A percentile compares a stretch with the other conserved stretches of the same genome.
Conservation (phyloP, 2,888 invertebrate species). For the Lordiphosa andalusiaca region DNA sequence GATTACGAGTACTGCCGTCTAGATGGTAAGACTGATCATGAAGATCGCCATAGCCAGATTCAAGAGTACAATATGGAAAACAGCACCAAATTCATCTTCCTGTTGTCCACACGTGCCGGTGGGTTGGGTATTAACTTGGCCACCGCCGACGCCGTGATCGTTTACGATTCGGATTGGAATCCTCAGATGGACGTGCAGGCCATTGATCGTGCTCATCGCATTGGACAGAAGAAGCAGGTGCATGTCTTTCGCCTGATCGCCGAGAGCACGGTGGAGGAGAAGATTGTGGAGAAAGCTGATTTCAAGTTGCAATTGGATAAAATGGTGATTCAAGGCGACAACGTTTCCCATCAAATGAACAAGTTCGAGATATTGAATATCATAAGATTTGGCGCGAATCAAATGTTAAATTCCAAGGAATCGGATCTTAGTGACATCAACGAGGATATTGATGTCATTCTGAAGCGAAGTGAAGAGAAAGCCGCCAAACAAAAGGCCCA, state of each 20-base stretch:
- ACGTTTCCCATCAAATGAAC: conserved; percentile 91
- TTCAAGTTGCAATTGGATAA: conserved; percentile 97
- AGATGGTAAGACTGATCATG: conserved; percentile 98
- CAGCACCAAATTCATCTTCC: conserved; percentile 97
- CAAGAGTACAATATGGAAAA: conserved; percentile 95
- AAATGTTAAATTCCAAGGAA: conserved; percentile 98
- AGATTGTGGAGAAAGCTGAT: conserved; percentile 98
- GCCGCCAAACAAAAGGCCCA: conserved; percentile 95
- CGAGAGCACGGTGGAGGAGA: conserved; percentile 99
- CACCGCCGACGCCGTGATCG: conserved; percentile 98
- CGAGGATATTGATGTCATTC: conserved; percentile 97
- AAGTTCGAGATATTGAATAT: conserved; percentile 99
- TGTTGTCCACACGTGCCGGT: conserved; percentile 99
- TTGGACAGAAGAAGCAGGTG: conserved; percentile 98
- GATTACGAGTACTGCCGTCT: conserved; percentile 92
- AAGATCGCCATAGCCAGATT: conserved; percentile 96
- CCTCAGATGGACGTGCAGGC: conserved; percentile 98
- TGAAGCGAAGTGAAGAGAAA: conserved; percentile 94
- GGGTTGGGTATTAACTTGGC: conserved; percentile 98
- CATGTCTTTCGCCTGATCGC: conserved; percentile 96
- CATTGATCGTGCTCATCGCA: conserved; percentile 99
- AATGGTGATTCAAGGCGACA: conserved; percentile 98
- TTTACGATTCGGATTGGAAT: conserved; percentile 99
- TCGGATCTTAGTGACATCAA: conserved; percentile 93
- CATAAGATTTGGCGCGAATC: conserved; percentile 99